Evolutionary conservation across 2,888 invertebrate species (phyloP).

Genomic region (Chymomyza fuscimana): DNA sequence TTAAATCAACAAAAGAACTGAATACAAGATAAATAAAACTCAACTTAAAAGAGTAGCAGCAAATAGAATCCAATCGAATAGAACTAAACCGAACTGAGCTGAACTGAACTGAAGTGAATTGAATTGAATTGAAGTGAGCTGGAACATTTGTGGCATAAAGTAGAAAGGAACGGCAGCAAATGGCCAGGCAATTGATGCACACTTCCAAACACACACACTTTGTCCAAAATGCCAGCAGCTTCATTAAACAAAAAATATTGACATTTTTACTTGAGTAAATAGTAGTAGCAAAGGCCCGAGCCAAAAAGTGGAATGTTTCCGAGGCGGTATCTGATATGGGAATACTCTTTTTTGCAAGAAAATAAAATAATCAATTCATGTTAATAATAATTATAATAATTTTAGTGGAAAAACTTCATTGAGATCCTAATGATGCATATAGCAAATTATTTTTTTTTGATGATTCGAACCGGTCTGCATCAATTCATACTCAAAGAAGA

Average conservation of each 20-base stretch:
- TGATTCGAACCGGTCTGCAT: too few relatives aligned
- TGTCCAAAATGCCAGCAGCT: conserved; percentile 11
- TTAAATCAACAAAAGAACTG: background rate
- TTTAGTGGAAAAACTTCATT: too few relatives aligned
- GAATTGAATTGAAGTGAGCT: background rate
- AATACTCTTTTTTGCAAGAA: too few relatives aligned
- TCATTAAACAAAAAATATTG: conserved; percentile 35
- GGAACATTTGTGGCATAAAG: background rate
- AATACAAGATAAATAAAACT: background rate
- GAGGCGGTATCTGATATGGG: too few relatives aligned
- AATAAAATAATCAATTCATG: too few relatives aligned
- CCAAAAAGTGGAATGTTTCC: background rate
- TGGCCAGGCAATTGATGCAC: background rate
- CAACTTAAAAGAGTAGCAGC: background rate
- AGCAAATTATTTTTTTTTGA: too few relatives aligned
- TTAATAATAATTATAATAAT: too few relatives aligned
- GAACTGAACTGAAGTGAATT: too few relatives aligned
- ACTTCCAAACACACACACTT: background rate
- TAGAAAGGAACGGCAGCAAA: background rate
- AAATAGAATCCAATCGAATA: background rate
- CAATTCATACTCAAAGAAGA: too few relatives aligned
- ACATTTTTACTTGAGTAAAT: conserved; percentile 26
- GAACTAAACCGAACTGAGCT: background rate
- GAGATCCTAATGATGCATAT: too few relatives aligned
- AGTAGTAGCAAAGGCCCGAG: background rate